These are phyloP conservation scores for Beroe forskalii DNA, from an alignment of 37 sponge, comb jelly and placozoan species.

Conservation along the genomic window DNA sequence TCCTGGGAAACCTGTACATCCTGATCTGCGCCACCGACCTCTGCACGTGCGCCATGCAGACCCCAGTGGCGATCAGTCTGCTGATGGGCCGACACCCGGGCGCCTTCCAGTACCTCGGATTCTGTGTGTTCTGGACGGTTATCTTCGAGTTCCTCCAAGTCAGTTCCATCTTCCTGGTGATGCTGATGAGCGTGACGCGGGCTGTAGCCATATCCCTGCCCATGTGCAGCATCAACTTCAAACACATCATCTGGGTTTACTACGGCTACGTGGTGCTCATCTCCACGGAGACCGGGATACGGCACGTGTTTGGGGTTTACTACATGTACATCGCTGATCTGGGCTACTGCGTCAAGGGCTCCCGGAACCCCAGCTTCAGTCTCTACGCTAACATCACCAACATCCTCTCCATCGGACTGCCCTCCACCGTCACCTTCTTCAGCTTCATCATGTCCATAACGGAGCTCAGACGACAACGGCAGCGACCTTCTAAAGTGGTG, in stretches of 20 bases:
- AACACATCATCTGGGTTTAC: neutral
- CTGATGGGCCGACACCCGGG: neutral
- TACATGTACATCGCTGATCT: constrained; percentile 39
- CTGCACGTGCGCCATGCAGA: constrained; percentile 17
- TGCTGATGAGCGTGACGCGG: constrained; percentile 60
- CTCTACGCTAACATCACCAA: constrained; percentile 2
- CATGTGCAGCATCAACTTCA: neutral
- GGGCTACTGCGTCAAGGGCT: constrained; percentile 44
- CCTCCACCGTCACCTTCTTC: constrained; percentile 42
- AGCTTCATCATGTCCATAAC: constrained; percentile 7
- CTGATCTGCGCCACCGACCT: constrained; percentile 6
- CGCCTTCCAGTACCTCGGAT: neutral
- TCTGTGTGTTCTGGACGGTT: constrained; percentile 36
- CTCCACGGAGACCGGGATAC: neutral
- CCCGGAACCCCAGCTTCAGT: neutral
- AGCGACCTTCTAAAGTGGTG: neutral
- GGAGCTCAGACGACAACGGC: neutral
- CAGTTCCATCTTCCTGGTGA: constrained; percentile 49
- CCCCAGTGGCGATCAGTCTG: neutral
- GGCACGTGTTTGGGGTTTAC: constrained; percentile 41
- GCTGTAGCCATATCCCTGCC: constrained; percentile 10
- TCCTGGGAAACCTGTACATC: constrained; percentile 19
- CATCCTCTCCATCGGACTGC: neutral
- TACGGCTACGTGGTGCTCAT: neutral
- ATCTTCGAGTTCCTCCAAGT: constrained; percentile 33